Evolutionary conservation across 2,113 vertebrate species (phyloP).

Genomic region (Trogon melanurus): DNA sequence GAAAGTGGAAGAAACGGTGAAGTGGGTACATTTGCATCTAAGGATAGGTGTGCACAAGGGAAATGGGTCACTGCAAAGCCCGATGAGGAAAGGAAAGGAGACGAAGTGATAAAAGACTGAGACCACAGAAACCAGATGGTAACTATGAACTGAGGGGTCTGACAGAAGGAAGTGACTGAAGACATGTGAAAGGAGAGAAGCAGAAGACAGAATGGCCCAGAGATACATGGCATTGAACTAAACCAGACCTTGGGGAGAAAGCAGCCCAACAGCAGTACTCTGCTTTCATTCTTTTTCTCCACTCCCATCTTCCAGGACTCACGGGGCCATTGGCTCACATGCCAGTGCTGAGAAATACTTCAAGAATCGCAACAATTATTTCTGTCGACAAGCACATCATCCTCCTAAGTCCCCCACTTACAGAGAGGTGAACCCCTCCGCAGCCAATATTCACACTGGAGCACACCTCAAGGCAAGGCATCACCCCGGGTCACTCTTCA

Average conservation of each 20-base stretch:
- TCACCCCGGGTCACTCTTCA: background rate
- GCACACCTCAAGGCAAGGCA: background rate
- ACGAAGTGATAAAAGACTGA: background rate
- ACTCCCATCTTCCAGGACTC: background rate
- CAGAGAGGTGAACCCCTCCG: background rate
- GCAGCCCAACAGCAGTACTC: background rate
- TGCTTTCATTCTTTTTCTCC: background rate
- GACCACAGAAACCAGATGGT: background rate
- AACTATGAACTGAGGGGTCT: background rate
- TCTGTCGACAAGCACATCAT: background rate
- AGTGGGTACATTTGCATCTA: background rate
- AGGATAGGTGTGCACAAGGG: fast-evolving
- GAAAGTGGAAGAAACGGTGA: background rate
- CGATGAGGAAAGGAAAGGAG: background rate
- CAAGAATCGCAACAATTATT: background rate
- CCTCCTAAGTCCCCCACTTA: background rate
- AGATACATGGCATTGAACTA: background rate
- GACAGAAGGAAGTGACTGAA: background rate
- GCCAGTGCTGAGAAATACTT: background rate
- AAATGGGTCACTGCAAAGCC: fast-evolving
- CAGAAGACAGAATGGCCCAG: background rate
- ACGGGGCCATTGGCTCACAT: background rate
- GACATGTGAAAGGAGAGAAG: background rate
- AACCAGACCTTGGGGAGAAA: background rate
- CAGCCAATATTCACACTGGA: background rate